phyloP scores from a whole-genome alignment of 2,113 vertebrate species.

The Clarias batrachus region DNA sequence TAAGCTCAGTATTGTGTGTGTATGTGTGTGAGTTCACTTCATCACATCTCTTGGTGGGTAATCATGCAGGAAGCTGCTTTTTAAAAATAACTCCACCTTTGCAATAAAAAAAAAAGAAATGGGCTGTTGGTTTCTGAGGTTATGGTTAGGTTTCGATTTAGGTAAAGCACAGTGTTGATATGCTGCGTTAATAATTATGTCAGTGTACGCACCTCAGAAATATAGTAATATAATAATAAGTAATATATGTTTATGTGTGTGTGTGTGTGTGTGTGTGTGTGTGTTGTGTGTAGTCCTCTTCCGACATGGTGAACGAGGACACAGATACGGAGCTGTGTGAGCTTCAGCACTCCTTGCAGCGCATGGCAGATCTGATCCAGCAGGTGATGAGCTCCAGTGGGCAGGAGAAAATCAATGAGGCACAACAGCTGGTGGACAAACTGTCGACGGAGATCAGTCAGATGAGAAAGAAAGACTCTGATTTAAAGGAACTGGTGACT shows the following conservation, averaged over 20 bases:
- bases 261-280: not conserved
- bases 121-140: not conserved
- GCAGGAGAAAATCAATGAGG: constrained; percentile 68
- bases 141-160: not conserved
- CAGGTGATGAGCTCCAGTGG: constrained; percentile 65
- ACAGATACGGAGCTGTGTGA: constrained; percentile 58
- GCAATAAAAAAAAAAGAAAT: not conserved
- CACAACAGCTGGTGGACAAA: constrained; percentile 64
- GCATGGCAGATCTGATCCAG: constrained; percentile 69
- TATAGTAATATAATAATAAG: no score
- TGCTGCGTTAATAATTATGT: not conserved
- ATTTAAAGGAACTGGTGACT: constrained; percentile 66
- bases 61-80: not conserved
- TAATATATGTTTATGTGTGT: not conserved
- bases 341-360: constrained; percentile 69
- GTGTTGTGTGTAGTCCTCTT: constrained; percentile 60
- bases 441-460: constrained; percentile 68
- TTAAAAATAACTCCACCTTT: not conserved
- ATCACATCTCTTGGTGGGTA: not conserved
- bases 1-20: not conserved
- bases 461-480: constrained; percentile 64
- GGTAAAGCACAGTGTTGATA: not conserved
- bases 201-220: no score
- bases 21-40: not conserved
- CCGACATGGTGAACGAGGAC: constrained; percentile 59